Evolutionary conservation across 1,140 invertebrate species (phyloP).

Genomic region (Trichonephila clavata): DNA sequence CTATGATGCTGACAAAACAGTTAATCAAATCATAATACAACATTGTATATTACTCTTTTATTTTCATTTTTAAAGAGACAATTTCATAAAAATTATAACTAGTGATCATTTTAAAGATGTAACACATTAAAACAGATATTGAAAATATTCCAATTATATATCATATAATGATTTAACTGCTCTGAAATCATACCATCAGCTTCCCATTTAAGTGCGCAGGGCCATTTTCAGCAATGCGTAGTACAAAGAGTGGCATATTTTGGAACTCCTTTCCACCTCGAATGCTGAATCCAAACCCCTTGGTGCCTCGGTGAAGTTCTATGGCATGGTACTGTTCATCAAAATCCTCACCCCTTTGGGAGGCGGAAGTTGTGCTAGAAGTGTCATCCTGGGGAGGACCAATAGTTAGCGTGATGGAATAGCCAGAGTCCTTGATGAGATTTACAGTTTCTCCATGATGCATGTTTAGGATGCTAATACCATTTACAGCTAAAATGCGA

Average conservation of each 20-base stretch:
- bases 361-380: slow-evolving; percentile 51
- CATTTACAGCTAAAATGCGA: slow-evolving; percentile 97
- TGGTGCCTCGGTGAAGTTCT: slow-evolving; percentile 87
- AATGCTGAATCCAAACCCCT: slow-evolving; percentile 93
- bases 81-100: too few relatives aligned
- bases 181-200: slow-evolving; percentile 51
- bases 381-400: slow-evolving; percentile 52
- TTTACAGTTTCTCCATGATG: slow-evolving; percentile 98
- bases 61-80: too few relatives aligned
- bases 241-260: slow-evolving; percentile 91
- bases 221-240: slow-evolving; percentile 90
- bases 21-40: too few relatives aligned
- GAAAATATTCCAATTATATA: not conserved
- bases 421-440: slow-evolving; percentile 93
- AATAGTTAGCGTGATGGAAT: slow-evolving; percentile 79
- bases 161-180: not conserved
- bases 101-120: too few relatives aligned
- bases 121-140: not conserved
- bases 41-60: too few relatives aligned
- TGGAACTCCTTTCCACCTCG: slow-evolving; percentile 91
- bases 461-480: slow-evolving; percentile 92
- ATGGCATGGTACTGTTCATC: slow-evolving; percentile 83
- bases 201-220: slow-evolving; percentile 84
- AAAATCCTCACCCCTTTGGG: slow-evolving; percentile 36
- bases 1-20: too few relatives aligned